Base-by-base conservation (phyloP, 2,113 vertebrate genomes). In the Riparia riparia region DNA sequence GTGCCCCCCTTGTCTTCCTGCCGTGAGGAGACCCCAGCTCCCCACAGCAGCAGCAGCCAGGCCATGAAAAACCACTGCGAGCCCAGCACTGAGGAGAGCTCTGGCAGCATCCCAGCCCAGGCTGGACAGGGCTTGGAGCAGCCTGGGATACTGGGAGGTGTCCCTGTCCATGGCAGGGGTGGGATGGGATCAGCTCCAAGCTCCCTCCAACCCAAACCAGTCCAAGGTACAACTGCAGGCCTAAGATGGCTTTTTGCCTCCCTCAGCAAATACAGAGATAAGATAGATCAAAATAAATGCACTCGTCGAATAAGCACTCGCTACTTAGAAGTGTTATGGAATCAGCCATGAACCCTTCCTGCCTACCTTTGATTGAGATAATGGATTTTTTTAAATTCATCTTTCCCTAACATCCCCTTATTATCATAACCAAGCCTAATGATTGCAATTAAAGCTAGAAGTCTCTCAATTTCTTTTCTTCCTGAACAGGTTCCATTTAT, bases 381-480 rank as follows among this genome's bases (percentile, higher is more conserved):
- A 86, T n/a, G 26, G 21, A 57, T 74, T 73, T 58, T 50, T 45
- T 17, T 7, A 60, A 51, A 94, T 56, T 97, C 89, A 95, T 83
- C 91, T 86, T 95, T 94, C 95, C 65, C 84, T 97, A 87, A 80
- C 78, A 91, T 95, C 86, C 71, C 73, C 80, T 92, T 80, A 92
- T 96, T 86, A 89, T 24, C 47, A 78, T 88, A 65, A 47, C 92
- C 93, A 97, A 97, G 73, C 65, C 95, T 95, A 97, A 97, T 41
- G 39, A 97, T 96, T 32, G 90, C 89, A 97, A 96, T 96, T 96
- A 97, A 95, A 97, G 92, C 87, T 93, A 86, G 79, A 96, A 97
- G 93, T 89, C 68, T 95, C 95, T 95, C 95, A 77, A 86, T 93
- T 97, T 96, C 61, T 86, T 83, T 70, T 32, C 54, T 58, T 81